Evolutionary conservation across 2,797 vertebrate species (phyloP), one percentile per base, ranked within the genome.

Genomic region (Acipenser oxyrinchus): DNA sequence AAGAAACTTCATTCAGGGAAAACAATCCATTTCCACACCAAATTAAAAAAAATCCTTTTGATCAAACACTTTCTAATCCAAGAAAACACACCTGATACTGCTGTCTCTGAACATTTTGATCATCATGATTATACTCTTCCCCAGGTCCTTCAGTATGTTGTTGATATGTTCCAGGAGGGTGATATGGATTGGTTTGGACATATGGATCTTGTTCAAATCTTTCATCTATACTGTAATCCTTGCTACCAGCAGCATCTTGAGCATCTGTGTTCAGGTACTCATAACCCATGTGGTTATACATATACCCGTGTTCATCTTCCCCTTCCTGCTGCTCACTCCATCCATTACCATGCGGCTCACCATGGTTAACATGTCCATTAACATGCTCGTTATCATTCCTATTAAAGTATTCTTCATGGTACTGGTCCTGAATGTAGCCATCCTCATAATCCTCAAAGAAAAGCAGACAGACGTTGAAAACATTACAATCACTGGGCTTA

Each of bases 11-110:
- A 3, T 55, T 10, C 9, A n/a, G 7, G 53, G 6, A n/a, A 10
- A n/a, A 10, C 7, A 55, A 55, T 10, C 53, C 4, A 55, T 10
- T 55, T 10, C 53, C 53, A 55, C 9, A n/a, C 53, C 9, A 10
- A 55, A 55, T 4, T 3, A 55, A 1, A 55, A n/a, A 55, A 55
- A 1, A 55, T 55, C n/a, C 53, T 55, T 10, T 6, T 55, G 10
- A 55, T 55, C n/a, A 10, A 55, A n/a, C 3, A 55, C 0, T 55
- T 10, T 55, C 9, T 10, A 55, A 55, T 4, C 37, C 37, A 37
- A 37, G 37, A 37, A 55, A 55, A 10, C 78, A 76, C 78, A 97
- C 94, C 84, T 95, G 90, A 81, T 91, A 84, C 70, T 83, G 82
- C 51, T 89, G 87, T 57, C 86, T 83, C 6, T 78, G 66, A 66